A percentile compares a stretch with the other conserved stretches of the same genome.
These are phyloP conservation scores for Notolepis coatsorum DNA, from an alignment of 2,797 vertebrate genomes.

Conservation along the genomic window DNA sequence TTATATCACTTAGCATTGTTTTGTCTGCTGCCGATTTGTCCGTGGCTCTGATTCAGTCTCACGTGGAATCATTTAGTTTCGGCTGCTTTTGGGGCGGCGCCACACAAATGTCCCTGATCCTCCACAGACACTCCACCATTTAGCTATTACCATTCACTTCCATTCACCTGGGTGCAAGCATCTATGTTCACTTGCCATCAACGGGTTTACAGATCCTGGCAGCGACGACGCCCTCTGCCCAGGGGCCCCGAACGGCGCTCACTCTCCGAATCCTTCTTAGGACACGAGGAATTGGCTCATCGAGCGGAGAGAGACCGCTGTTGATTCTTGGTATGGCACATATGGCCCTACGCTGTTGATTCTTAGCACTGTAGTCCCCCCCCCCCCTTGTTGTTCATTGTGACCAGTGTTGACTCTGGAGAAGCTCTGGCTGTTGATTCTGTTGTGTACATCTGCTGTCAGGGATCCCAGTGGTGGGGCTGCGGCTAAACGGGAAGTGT, in stretches of 20 bases:
- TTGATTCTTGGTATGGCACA: conserved; percentile 49
- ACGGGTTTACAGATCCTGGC: conserved; percentile 9
- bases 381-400: conserved; percentile 57
- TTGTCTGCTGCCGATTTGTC: conserved; percentile 36
- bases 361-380: conserved; percentile 50
- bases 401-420: conserved; percentile 72
- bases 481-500: conserved; percentile 71
- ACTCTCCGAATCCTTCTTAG: conserved; percentile 30
- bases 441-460: conserved; percentile 75
- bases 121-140: background rate
- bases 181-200: conserved; percentile 28
- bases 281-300: conserved; percentile 36
- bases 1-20: conserved; percentile 32
- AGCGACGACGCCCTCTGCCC: conserved; percentile 10
- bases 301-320: conserved; percentile 14
- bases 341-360: conserved; percentile 55
- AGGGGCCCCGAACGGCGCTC: conserved; percentile 36
- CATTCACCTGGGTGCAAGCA: background rate
- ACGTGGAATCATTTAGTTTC: conserved; percentile 1
- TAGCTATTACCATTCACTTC: background rate
- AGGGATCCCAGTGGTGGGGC: conserved; percentile 62
- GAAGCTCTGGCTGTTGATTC: conserved; percentile 67
- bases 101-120: background rate
- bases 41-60: conserved; percentile 24
- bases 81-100: background rate